Conservation (phyloP, 30 jellyfish, hydroid and myxozoan genomes). For the Sanderia malayensis region DNA sequence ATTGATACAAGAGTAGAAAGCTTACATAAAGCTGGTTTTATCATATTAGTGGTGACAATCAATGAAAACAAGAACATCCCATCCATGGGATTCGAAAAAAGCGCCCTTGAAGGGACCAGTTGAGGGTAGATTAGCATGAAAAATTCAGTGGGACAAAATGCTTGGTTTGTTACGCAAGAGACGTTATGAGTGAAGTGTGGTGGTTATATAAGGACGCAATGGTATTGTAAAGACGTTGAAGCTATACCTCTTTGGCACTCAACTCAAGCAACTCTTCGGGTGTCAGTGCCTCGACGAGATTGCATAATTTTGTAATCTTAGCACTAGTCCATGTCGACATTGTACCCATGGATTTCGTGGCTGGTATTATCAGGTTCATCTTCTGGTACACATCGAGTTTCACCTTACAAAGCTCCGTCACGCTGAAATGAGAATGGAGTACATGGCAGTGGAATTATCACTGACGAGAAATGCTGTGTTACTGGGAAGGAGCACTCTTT, state of each 20-base stretch:
- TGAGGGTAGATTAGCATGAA: not conserved
- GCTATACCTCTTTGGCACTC: slow-evolving; percentile 55
- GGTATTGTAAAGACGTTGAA: not conserved
- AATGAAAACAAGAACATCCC: not conserved
- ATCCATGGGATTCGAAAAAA: no score
- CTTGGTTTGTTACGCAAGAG: not conserved
- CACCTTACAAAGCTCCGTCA: slow-evolving; percentile 60
- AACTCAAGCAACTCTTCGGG: slow-evolving; percentile 72
- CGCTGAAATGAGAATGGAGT: not conserved
- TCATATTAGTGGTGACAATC: no score
- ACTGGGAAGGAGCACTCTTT: not conserved
- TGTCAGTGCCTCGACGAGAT: slow-evolving; percentile 64
- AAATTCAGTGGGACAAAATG: not conserved
- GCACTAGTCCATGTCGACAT: slow-evolving; percentile 61
- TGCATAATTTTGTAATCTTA: slow-evolving; percentile 49
- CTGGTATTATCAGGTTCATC: slow-evolving; percentile 62
- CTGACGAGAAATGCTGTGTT: not conserved
- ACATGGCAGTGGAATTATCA: not conserved
- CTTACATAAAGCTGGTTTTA: not conserved
- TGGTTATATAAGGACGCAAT: not conserved
- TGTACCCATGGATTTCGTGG: slow-evolving; percentile 61
- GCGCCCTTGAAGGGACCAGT: no score
- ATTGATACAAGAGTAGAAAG: not conserved
- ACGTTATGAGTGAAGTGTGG: not conserved
- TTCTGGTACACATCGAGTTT: slow-evolving; percentile 52